Evolutionary conservation across 2,888 invertebrate genomes (phyloP), one percentile per base, ranked within the genome.

Genomic region (Cotesia congregata): DNA sequence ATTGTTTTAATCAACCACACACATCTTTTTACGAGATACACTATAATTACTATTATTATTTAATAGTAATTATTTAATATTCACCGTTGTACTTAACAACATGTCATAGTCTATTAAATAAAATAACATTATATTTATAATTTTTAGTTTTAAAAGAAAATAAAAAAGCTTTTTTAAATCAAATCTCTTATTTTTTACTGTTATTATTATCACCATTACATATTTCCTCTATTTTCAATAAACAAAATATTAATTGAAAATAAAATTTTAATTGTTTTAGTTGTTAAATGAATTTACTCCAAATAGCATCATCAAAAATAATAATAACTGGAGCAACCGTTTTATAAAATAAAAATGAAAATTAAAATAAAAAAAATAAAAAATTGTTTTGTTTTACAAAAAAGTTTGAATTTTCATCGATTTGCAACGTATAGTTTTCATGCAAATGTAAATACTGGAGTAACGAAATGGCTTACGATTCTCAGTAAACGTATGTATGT

Each of bases 361-460:
- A 15, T 62, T 2, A 62, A 15, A 17, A n/a, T 9, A 60, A 60
- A 60, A n/a, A 62, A 15, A 17, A n/a, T 9, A 59, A 59, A 60
- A 39, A 30, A 72, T 20, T 6, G 9, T 72, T 15, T 62, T 7
- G 30, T 40, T 61, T 38, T 60, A 38, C 62, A 15, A 9, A 64
- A 15, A 41, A 50, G 9, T 40, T 7, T 6, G 12, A 41, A 7
- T 41, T 41, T 15, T n/a, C n/a, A n/a, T 17, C n/a, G 15, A 17
- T 62, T 62, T 62, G 17, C 30, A 62, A 17, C n/a, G 62, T 17
- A 15, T 17, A 15, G n/a, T n/a, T n/a, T 5, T 76, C 77, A 80
- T 81, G 77, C 64, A 81, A 80, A 80, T 80, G 81, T 80, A 80
- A 80, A 80, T 79, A 30, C 77, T 74, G 73, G 73, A 79, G 79